These are phyloP conservation scores for Hypomecis atomaria DNA, from an alignment of 2,888 invertebrate species.

Conservation along the genomic window DNA sequence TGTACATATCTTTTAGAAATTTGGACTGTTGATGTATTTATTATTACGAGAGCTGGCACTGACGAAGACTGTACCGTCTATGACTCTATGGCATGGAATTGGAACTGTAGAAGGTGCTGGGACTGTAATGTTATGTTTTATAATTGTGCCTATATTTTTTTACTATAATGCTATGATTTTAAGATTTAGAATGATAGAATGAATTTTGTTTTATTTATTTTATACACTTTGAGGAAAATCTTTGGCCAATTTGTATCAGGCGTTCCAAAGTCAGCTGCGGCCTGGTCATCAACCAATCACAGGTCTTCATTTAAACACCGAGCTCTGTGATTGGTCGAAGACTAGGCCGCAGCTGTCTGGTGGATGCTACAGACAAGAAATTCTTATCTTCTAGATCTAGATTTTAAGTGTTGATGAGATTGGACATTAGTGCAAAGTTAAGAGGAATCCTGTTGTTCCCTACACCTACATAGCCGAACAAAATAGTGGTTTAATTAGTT, in stretches of 20 bases:
- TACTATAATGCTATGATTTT: conserved; percentile 1
- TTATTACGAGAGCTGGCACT: neutral
- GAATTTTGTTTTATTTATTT: conserved; percentile 1
- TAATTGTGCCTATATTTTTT: conserved; percentile 7
- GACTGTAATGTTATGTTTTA: conserved; percentile 1
- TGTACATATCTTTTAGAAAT: conserved; percentile 59
- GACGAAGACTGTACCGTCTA: neutral
- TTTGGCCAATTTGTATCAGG: neutral
- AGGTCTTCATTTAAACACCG: no score
- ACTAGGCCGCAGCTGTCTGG: no score
- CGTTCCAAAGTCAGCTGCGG: no score
- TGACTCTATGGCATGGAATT: neutral
- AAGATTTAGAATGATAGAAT: conserved; percentile 7
- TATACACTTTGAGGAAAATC: neutral
- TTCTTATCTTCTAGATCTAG: neutral
- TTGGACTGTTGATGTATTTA: conserved; percentile 42
- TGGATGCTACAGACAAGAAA: neutral
- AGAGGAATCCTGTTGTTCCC: conserved; percentile 7
- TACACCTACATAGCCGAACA: neutral
- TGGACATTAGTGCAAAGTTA: neutral
- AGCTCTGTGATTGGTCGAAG: no score
- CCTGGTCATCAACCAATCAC: no score
- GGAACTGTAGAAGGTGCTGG: neutral
- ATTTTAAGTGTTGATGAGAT: conserved; percentile 2
- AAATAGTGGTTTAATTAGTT: conserved; percentile 9